A percentile compares a stretch with the other conserved stretches of the same genome.
Conservation (phyloP, 1,140 invertebrate genomes). For the Apis mellifera region DNA sequence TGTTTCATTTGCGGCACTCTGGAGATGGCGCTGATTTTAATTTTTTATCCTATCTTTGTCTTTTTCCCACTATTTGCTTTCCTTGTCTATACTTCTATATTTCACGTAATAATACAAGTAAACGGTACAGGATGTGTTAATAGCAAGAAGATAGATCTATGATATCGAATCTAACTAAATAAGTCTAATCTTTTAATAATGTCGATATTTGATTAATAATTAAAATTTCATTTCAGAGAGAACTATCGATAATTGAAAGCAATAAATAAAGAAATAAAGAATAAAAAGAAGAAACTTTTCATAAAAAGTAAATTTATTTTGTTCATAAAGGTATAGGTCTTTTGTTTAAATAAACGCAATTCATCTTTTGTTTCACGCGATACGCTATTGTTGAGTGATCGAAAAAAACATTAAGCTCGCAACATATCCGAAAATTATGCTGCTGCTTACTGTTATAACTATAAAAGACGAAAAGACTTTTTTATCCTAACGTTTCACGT, state of each 20-base stretch:
- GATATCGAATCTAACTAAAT: too few relatives aligned
- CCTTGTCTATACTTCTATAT: too few relatives aligned
- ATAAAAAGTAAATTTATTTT: conserved; percentile 50
- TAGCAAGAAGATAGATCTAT: too few relatives aligned
- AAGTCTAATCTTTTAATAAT: too few relatives aligned
- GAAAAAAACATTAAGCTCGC: conserved; percentile 1
- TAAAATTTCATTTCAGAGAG: too few relatives aligned
- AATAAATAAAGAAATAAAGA: not conserved
- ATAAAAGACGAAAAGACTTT: conserved; percentile 7
- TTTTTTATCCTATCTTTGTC: too few relatives aligned
- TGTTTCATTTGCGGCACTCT: too few relatives aligned
- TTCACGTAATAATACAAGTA: too few relatives aligned
- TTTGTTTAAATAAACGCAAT: conserved; percentile 17
- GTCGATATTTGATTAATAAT: too few relatives aligned
- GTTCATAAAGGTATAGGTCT: conserved; percentile 25
- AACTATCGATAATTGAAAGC: not conserved
- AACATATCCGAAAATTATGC: not conserved
- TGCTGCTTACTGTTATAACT: not conserved
- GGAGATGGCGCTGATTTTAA: too few relatives aligned
- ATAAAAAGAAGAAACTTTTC: not conserved
- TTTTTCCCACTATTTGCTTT: too few relatives aligned
- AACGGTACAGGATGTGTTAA: too few relatives aligned
- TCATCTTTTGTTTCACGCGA: not conserved
- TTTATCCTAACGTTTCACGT: not conserved
- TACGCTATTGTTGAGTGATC: not conserved